These are phyloP conservation scores for Drosophila antonietae DNA, from an alignment of 2,888 invertebrate species.

Conservation along the genomic window DNA sequence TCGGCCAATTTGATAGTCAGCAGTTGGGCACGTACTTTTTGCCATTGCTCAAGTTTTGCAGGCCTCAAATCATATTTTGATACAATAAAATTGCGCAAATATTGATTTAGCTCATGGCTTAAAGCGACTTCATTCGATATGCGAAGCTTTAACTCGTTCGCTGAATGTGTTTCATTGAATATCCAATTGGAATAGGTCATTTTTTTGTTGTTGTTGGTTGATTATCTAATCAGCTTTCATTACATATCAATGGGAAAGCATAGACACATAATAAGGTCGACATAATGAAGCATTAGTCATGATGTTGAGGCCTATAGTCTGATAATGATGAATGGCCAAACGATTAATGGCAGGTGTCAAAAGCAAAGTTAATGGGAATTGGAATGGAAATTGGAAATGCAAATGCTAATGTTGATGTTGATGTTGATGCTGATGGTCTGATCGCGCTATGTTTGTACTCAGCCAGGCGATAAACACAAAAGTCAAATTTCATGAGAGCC, in stretches of 20 bases:
- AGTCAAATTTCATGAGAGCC: conserved; percentile 2
- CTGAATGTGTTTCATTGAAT: neutral
- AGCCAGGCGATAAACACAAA: conserved; percentile 10
- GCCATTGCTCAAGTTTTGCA: conserved; percentile 29
- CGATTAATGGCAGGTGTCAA: conserved; percentile 50
- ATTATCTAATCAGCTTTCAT: conserved; percentile 54
- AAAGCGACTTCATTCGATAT: neutral
- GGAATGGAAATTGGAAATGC: too few species aligned
- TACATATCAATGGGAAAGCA: conserved; percentile 2
- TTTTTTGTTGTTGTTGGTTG: conserved; percentile 1
- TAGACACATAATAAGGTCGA: neutral
- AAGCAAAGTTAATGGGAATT: conserved; percentile 17
- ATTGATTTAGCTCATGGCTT: conserved; percentile 54
- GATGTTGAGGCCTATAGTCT: conserved; percentile 18
- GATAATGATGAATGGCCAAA: conserved; percentile 8
- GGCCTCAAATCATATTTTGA: conserved; percentile 57
- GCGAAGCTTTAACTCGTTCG: neutral
- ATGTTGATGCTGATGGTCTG: conserved; percentile 6
- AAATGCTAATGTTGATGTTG: conserved; percentile 35
- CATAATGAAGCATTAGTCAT: conserved; percentile 1
- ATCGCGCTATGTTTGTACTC: conserved; percentile 18
- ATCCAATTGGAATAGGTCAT: conserved; percentile 51
- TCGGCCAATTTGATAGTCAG: conserved; percentile 31
- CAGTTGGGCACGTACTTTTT: conserved; percentile 32
- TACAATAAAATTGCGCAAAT: conserved; percentile 49